Base-by-base conservation (phyloP, 2,888 invertebrate species). In the Stomorhina lunata region DNA sequence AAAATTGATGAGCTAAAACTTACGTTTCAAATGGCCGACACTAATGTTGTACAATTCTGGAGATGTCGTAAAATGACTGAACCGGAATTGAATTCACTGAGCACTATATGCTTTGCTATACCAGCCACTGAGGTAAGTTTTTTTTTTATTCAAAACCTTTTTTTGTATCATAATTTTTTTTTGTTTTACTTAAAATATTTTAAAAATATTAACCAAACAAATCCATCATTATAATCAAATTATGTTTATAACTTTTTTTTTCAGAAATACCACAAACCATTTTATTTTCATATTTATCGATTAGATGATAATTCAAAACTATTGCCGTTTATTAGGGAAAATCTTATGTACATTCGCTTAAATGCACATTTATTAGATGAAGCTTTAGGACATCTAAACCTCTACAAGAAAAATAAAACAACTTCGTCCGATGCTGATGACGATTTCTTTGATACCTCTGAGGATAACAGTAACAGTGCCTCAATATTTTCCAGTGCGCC, bases 51-150 rank as follows among this genome's bases (percentile, higher is more conserved):
- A 22, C 34, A 37, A 9, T 80, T 55, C 34, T 80, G 80, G 80
- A 17, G 29, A 15, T 37, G 25, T 0, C 53, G 45, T n/a, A 53
- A 69, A 61, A 17, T 5, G 3, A 43, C 20, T 45, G 55, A 80
- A 20, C 73, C 80, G 4, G 73, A 80, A 59, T 12, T 73, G 4
- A 20, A 80, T 27, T 5, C 53, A 9, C 4, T 80, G 1, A 80
- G 80, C 34, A 40, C 73, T 1, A 75, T 75, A 55, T 80, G 80
- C 37, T 80, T 80, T n/a, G 53, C 73, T 1, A 55, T 80, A 34
- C 80, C 80, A 15, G 80, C 80, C 0, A 68, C 80, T 29, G 50
- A 80, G 68, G 80, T 80, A 68, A 61, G 53, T 3, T 66, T 48
- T 4, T 45, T 10, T 15, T 4, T 10, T 2, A 43, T 7, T 6